These are phyloP conservation scores for Pogonocherus hispidulus DNA, from an alignment of 2,888 invertebrate species.

Conservation along the genomic window DNA sequence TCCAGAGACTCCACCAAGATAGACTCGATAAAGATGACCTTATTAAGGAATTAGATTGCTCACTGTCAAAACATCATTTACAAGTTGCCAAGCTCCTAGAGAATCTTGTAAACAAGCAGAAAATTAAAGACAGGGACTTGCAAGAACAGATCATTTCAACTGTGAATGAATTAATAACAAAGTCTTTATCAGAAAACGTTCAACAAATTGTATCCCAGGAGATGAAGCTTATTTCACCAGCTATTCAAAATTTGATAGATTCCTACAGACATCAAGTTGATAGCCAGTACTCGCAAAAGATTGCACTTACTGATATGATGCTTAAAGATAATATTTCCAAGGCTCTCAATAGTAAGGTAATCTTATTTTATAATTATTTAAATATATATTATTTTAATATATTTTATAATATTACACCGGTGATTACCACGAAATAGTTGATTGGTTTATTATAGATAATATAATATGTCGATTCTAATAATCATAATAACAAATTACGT, in stretches of 20 bases:
- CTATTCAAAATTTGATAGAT: conserved; percentile 79
- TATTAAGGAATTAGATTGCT: conserved; percentile 63
- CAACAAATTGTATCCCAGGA: conserved; percentile 73
- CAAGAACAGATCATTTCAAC: conserved; percentile 70
- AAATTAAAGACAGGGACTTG: conserved; percentile 70
- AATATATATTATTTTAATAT: too few relatives aligned
- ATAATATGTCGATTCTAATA: too few relatives aligned
- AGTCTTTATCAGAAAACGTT: conserved; percentile 69
- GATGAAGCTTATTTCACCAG: conserved; percentile 71
- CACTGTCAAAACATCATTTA: conserved; percentile 64
- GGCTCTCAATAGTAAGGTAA: conserved; percentile 84
- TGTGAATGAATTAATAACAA: conserved; percentile 70
- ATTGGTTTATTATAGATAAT: too few relatives aligned
- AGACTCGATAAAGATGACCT: conserved; percentile 59
- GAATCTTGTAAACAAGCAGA: conserved; percentile 64
- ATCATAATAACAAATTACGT: too few relatives aligned
- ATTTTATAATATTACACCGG: too few relatives aligned
- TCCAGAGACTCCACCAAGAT: conserved; percentile 62
- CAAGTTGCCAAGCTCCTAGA: conserved; percentile 66
- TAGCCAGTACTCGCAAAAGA: conserved; percentile 80
- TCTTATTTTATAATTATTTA: conserved; percentile 32
- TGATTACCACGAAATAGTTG: too few relatives aligned
- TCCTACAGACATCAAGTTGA: conserved; percentile 82
- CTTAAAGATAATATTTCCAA: conserved; percentile 86
- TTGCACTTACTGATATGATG: conserved; percentile 80